Percentiles rank a stretch among this genome's conserved stretches.
These are phyloP conservation scores for Ophion slaviceki DNA, from an alignment of 2,888 invertebrate species.

Conservation along the genomic window DNA sequence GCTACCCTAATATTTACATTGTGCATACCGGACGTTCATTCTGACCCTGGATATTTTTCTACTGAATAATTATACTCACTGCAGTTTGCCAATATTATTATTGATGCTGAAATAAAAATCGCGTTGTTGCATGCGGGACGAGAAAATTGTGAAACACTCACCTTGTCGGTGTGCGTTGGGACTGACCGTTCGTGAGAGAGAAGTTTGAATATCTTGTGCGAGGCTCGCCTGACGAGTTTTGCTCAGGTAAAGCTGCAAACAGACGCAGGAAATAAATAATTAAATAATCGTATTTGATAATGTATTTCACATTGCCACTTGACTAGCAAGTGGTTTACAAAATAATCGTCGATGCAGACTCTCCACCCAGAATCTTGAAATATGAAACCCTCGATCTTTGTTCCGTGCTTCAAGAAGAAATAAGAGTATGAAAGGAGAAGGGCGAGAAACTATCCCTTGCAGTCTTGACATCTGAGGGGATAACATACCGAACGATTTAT, in stretches of 20 bases:
- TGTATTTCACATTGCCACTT: constrained; percentile 17
- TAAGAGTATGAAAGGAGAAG: constrained; percentile 48
- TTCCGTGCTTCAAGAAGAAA: constrained; percentile 27
- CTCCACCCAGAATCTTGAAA: constrained; percentile 40
- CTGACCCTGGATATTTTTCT: too few relatives aligned
- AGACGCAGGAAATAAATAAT: constrained; percentile 51
- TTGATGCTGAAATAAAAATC: not conserved
- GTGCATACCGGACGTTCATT: too few relatives aligned
- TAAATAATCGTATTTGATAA: constrained; percentile 38
- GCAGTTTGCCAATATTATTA: too few relatives aligned
- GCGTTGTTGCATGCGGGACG: not conserved
- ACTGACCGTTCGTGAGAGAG: constrained; percentile 76
- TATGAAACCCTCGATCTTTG: constrained; percentile 37
- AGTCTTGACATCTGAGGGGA: constrained; percentile 77
- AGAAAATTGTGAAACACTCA: constrained; percentile 68
- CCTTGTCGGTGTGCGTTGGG: constrained; percentile 80
- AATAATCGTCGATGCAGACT: constrained; percentile 49
- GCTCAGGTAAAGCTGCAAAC: constrained; percentile 80
- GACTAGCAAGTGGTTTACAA: constrained; percentile 18
- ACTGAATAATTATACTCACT: too few relatives aligned
- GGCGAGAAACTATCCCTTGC: constrained; percentile 75
- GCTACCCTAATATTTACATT: too few relatives aligned
- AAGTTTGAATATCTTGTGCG: constrained; percentile 73
- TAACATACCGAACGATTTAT: constrained; percentile 82
- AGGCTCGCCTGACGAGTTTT: constrained; percentile 77